Percentiles rank a stretch among this genome's conserved stretches.
Conservation (phyloP, 2,888 invertebrate species). For the Drepana falcataria region DNA sequence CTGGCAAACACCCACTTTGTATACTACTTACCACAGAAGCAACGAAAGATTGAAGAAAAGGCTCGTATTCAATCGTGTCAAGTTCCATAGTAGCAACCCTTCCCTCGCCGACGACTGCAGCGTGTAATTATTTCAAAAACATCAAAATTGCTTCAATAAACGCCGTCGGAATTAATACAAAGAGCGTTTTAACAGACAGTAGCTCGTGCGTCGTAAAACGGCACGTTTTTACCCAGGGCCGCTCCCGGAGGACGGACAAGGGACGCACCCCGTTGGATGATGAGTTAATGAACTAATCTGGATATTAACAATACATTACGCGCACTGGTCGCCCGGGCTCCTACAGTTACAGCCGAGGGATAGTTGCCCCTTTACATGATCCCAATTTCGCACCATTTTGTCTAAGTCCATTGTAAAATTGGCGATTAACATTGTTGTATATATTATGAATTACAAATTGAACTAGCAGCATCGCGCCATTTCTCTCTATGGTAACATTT, state of each 20-base stretch:
- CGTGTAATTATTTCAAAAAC: slow-evolving; percentile 40
- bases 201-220: slow-evolving; percentile 55
- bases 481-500: too few species aligned
- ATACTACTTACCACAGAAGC: too few species aligned
- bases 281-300: slow-evolving; percentile 77
- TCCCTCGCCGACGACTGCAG: slow-evolving; percentile 6
- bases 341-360: slow-evolving; percentile 31
- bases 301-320: slow-evolving; percentile 78
- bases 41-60: too few species aligned
- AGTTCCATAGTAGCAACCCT: too few species aligned
- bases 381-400: slow-evolving; percentile 24
- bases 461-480: background rate
- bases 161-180: slow-evolving; percentile 68
- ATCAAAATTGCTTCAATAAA: slow-evolving; percentile 52
- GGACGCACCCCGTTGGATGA: slow-evolving; percentile 49
- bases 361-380: slow-evolving; percentile 29
- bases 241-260: slow-evolving; percentile 31
- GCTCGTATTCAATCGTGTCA: too few species aligned
- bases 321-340: slow-evolving; percentile 60
- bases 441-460: background rate
- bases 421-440: slow-evolving; percentile 15
- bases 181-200: slow-evolving; percentile 55
- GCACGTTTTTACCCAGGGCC: slow-evolving; percentile 41
- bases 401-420: slow-evolving; percentile 6
- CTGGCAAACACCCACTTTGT: too few species aligned